Percentiles rank a stretch among this genome's conserved stretches.
Evolutionary conservation across 2,797 vertebrate species (phyloP).

Genomic region (Enteromius paludinosus): DNA sequence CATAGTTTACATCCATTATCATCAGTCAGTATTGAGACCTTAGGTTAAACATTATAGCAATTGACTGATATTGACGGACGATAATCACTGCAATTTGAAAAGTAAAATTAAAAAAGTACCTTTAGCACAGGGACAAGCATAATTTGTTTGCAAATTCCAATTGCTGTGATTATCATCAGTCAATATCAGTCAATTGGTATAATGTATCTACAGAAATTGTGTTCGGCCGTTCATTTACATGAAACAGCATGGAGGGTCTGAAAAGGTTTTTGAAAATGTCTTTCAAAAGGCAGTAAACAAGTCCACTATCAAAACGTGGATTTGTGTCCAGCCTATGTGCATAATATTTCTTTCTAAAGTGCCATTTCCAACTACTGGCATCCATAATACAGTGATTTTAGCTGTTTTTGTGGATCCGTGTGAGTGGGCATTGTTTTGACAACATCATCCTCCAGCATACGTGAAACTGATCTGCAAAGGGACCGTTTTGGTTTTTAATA

Average conservation of each 20-base stretch:
- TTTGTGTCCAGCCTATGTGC: not conserved
- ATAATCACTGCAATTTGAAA: no score
- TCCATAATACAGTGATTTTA: not conserved
- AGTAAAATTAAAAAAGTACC: not conserved
- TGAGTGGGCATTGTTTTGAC: not conserved
- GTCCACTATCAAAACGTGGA: not conserved
- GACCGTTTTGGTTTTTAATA: not conserved
- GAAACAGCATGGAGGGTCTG: not conserved
- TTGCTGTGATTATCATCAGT: not conserved
- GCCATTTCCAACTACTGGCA: not conserved
- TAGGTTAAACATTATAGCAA: not conserved
- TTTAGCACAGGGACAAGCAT: not conserved
- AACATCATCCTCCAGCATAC: not conserved
- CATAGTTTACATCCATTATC: not conserved
- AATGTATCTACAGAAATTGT: not conserved
- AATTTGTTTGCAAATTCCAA: not conserved
- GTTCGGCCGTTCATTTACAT: not conserved
- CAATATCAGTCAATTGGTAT: no score
- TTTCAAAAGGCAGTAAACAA: not conserved
- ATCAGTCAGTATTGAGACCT: not conserved
- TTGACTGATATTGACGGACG: no score
- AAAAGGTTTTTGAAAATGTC: not conserved
- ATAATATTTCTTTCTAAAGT: not conserved
- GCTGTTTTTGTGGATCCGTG: not conserved
- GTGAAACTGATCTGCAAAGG: not conserved